Base-by-base conservation (phyloP, 2,888 invertebrate species). In the Neelides folsomi region DNA sequence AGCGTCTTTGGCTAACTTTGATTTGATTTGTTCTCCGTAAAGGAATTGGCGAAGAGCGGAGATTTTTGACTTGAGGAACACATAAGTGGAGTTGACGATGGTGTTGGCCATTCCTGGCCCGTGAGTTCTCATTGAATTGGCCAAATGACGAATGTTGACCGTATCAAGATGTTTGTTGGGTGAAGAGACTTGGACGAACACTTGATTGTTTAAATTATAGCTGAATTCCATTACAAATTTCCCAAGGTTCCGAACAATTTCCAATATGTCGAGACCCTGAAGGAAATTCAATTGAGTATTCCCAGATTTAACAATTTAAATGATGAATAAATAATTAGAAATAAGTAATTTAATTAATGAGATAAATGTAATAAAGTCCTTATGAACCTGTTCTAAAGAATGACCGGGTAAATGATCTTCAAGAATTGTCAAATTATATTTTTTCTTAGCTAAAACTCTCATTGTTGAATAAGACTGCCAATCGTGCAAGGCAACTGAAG, bases 401-500 rank as follows among this genome's bases (percentile, higher is more conserved):
- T 97, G 94, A 65, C 90, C 90, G 0, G 98, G 97, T 46, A 98
- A 75, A 71, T 90, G 84, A 68, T 94, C 88, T 67, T 93, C 87
- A n/a, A 88, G 80, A 1, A 89, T 83, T 15, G 77, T 75, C 35
- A 95, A 72, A 54, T 80, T 78, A 65, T 88, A 82, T 69, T 92
- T 88, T 64, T 86, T 80, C 66, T 77, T 77, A 0, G 94, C 97
- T 70, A 97, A 77, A 68, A 86, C 83, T 55, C 93, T 79, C 97
- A 98, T 98, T 72, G 92, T 89, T 15, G 89, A 85, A 69, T 98
- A 98, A 0, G 92, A 93, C 70, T 85, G 86, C 92, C 95, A 97
- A 71, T 98, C 94, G 64, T 97, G 93, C 43, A 95, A 74, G 7
- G 95, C 93, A 34, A 98, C 92, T 1, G 95, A 92, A 1, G 95